Percentiles rank a stretch among this genome's conserved stretches.
phyloP scores from a whole-genome alignment of 1,140 invertebrate species.

The Tetragnatha versicolor region DNA sequence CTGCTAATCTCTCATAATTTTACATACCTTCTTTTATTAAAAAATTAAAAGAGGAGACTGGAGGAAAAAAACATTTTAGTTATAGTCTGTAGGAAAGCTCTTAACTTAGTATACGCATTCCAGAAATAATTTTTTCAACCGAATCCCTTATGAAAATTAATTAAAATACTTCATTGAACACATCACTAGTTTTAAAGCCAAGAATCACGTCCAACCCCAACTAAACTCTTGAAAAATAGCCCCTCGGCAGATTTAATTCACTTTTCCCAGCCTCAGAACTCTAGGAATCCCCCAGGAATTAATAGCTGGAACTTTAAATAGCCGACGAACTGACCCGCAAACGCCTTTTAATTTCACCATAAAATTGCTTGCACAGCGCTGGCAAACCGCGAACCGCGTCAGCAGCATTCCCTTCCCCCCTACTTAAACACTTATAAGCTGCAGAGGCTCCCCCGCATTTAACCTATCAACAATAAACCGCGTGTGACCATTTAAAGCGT shows the following conservation, averaged over 20 bases:
- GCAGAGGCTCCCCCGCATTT: slow-evolving; percentile 30
- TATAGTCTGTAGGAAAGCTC: too few species aligned
- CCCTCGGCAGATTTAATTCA: slow-evolving; percentile 32
- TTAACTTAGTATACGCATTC: too few species aligned
- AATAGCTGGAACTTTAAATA: slow-evolving; percentile 44
- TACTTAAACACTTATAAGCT: slow-evolving; percentile 52
- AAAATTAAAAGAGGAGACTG: too few species aligned
- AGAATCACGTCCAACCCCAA: neutral
- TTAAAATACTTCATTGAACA: too few species aligned
- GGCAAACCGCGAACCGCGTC: slow-evolving; percentile 52
- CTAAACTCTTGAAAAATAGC: slow-evolving; percentile 3
- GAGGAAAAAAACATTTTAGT: too few species aligned
- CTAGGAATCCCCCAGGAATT: neutral
- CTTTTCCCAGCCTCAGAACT: slow-evolving; percentile 3
- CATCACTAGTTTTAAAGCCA: too few species aligned
- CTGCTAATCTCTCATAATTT: too few species aligned
- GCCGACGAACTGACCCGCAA: slow-evolving; percentile 44
- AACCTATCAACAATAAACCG: slow-evolving; percentile 55
- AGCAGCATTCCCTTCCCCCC: slow-evolving; percentile 16
- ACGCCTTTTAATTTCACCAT: slow-evolving; percentile 50
- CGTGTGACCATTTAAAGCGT: slow-evolving; percentile 53
- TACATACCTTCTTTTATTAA: too few species aligned
- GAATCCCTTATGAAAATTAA: too few species aligned
- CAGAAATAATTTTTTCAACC: too few species aligned
- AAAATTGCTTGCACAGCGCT: slow-evolving; percentile 48